Conservation (phyloP, 2,797 vertebrate species). For the Sternotherus odoratus region DNA sequence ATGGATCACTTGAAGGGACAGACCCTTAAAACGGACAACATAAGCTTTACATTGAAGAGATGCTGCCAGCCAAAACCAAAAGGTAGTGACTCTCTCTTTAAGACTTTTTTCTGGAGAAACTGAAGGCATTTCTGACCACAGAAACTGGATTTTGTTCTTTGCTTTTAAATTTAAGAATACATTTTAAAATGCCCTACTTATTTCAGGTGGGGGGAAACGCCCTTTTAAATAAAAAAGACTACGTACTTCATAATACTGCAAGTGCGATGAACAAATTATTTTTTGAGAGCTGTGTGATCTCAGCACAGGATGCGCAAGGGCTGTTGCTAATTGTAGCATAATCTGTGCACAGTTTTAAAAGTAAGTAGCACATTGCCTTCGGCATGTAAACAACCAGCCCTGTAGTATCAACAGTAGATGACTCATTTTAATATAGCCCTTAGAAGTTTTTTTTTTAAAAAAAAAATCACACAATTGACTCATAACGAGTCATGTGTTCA, state of each 20-base stretch:
- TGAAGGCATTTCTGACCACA: not conserved
- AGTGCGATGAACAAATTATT: not conserved
- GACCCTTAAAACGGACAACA: slow-evolving; percentile 92
- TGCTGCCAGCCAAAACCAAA: slow-evolving; percentile 96
- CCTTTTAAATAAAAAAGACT: not conserved
- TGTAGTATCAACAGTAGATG: not conserved
- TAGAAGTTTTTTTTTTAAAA: not conserved
- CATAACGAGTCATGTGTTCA: not conserved
- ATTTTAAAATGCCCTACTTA: not conserved
- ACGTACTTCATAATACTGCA: not conserved
- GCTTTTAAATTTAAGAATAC: not conserved
- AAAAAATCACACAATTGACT: not conserved
- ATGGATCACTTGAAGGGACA: slow-evolving; percentile 94
- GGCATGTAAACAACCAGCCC: not conserved
- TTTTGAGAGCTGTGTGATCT: not conserved
- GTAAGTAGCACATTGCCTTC: not conserved
- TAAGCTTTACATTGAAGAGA: slow-evolving; percentile 90
- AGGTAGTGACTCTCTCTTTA: slow-evolving; percentile 80
- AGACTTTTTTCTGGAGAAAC: not conserved
- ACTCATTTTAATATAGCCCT: not conserved
- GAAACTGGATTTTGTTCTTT: not conserved
- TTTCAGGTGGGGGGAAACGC: not conserved
- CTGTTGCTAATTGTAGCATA: not conserved
- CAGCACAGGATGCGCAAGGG: not conserved
- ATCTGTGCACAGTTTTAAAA: not conserved